Conservation (phyloP, 2,797 vertebrate species). For the Melanotaenia parkinsoni region DNA sequence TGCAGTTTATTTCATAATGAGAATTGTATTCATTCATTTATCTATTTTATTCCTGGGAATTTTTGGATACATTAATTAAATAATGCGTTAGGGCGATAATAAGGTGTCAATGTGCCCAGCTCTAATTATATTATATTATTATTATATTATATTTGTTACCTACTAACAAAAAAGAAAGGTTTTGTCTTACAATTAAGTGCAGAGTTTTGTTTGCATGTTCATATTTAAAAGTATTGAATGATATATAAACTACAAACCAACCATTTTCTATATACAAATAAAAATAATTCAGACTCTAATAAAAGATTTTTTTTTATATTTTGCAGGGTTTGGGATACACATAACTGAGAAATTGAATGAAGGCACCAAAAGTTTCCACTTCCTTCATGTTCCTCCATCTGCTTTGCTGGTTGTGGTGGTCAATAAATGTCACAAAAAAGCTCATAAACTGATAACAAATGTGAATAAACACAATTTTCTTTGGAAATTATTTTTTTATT, state of each 20-base stretch:
- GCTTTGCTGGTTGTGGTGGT: neutral
- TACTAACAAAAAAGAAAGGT: no score
- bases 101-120: no score
- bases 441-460: neutral
- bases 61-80: neutral
- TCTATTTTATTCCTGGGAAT: neutral
- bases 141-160: no score
- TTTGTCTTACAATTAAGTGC: no score
- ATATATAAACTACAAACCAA: neutral
- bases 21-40: no score
- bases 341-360: neutral
- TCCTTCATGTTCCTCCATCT: neutral
- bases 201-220: neutral
- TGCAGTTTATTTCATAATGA: no score
- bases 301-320: neutral
- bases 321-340: neutral
- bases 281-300: neutral
- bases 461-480: neutral
- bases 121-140: no score
- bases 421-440: neutral
- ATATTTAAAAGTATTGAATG: neutral
- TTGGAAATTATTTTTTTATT: neutral
- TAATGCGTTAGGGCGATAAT: no score
- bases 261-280: neutral
- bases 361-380: neutral